These are phyloP conservation scores for Cepphus grylle DNA, from an alignment of 2,113 vertebrate species.

Conservation along the genomic window DNA sequence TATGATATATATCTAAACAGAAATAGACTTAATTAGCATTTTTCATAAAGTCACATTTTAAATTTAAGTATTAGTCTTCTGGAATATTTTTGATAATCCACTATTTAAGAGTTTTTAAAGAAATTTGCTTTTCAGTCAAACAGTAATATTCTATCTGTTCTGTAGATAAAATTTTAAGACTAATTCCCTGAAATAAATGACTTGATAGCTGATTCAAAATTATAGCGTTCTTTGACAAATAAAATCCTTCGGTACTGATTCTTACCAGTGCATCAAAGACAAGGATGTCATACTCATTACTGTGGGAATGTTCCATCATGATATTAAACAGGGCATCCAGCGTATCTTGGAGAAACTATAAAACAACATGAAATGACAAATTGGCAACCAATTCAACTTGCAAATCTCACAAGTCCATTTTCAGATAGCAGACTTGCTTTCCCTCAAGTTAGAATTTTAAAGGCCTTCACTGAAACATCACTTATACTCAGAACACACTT, in stretches of 20 bases:
- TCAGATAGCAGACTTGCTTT: neutral
- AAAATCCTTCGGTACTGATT: neutral
- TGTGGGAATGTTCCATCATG: slow-evolving; percentile 98
- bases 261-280: slow-evolving; percentile 98
- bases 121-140: neutral
- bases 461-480: neutral
- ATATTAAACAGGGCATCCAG: slow-evolving; percentile 97
- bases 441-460: neutral
- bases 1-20: slow-evolving; percentile 92
- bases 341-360: slow-evolving; percentile 93
- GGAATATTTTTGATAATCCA: neutral
- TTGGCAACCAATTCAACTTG: neutral
- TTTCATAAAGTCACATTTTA: neutral
- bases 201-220: neutral
- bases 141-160: neutral
- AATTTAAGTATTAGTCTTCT: neutral
- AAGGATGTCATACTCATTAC: slow-evolving; percentile 92
- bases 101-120: neutral
- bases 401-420: neutral
- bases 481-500: neutral
- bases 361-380: neutral
- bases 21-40: neutral
- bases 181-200: neutral
- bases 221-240: neutral
- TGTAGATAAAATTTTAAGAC: neutral